phyloP scores from a whole-genome alignment of 2,888 invertebrate genomes.

The Linnaemya vulpina region DNA sequence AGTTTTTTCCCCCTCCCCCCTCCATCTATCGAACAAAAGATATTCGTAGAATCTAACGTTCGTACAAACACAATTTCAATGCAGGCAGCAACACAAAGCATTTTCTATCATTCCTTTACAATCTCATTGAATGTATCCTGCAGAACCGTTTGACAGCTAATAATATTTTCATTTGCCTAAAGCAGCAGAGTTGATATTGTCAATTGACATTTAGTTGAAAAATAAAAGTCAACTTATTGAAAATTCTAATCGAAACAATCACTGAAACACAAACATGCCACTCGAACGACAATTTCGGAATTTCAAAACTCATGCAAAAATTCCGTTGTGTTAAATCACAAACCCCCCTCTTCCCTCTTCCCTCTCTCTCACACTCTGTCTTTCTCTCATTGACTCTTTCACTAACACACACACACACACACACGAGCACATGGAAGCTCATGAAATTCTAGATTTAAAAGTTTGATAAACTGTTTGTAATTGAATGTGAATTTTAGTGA shows the following conservation, averaged over 20 bases:
- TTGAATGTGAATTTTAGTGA: not conserved
- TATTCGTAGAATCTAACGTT: not conserved
- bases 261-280: slow-evolving; percentile 3
- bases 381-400: not conserved
- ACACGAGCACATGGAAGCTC: not conserved
- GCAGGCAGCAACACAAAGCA: not conserved
- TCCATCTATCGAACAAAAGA: not conserved
- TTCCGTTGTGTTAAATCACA: not conserved
- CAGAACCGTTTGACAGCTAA: not conserved
- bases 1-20: no score
- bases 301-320: not conserved
- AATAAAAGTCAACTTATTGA: slow-evolving; percentile 35
- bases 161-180: slow-evolving; percentile 43
- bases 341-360: not conserved
- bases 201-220: slow-evolving; percentile 48
- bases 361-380: no score
- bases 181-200: slow-evolving; percentile 37
- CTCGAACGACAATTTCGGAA: not conserved
- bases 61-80: not conserved
- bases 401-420: not conserved
- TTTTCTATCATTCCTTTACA: not conserved
- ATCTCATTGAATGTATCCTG: not conserved
- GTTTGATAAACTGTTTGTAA: not conserved
- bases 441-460: not conserved
- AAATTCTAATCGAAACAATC: slow-evolving; percentile 26